These are phyloP conservation scores for Uropetala carovei DNA, from an alignment of 2,888 invertebrate species.

Conservation along the genomic window DNA sequence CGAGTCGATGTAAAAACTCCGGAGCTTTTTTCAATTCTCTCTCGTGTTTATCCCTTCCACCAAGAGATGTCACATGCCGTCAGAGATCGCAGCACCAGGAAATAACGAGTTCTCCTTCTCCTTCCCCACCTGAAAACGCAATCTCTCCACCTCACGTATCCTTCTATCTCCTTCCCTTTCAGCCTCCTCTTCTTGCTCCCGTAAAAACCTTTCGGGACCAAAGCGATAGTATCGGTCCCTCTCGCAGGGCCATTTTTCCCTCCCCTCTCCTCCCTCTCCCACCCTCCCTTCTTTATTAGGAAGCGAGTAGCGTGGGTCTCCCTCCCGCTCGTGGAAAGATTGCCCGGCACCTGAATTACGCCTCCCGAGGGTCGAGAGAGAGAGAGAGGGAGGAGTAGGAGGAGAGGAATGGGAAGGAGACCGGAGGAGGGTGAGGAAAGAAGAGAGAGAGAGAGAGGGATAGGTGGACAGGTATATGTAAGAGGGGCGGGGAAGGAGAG, in stretches of 20 bases:
- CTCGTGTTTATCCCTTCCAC: not conserved
- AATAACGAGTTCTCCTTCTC: too few relatives aligned
- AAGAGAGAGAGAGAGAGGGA: not conserved
- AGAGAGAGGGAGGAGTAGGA: not conserved
- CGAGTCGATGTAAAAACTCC: too few relatives aligned
- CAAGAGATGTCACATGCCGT: not conserved
- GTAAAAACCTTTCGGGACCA: not conserved
- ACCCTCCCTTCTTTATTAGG: not conserved
- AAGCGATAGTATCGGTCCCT: not conserved
- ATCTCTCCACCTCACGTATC: too few relatives aligned
- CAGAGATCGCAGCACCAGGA: not conserved
- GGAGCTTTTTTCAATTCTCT: not conserved
- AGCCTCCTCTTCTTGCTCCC: not conserved
- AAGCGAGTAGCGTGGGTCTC: not conserved
- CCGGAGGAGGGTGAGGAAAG: not conserved
- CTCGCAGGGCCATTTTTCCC: not conserved
- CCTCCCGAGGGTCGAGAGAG: not conserved
- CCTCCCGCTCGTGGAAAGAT: not conserved
- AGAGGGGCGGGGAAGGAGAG: not conserved
- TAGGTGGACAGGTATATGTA: not conserved
- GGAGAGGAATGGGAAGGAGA: not conserved
- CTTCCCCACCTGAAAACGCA: too few relatives aligned
- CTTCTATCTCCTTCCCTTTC: too few relatives aligned
- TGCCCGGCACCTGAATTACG: slow-evolving; percentile 27
- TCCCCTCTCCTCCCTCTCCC: not conserved